Conservation (phyloP, 2,888 invertebrate genomes). For the Scotopteryx bipunctaria region DNA sequence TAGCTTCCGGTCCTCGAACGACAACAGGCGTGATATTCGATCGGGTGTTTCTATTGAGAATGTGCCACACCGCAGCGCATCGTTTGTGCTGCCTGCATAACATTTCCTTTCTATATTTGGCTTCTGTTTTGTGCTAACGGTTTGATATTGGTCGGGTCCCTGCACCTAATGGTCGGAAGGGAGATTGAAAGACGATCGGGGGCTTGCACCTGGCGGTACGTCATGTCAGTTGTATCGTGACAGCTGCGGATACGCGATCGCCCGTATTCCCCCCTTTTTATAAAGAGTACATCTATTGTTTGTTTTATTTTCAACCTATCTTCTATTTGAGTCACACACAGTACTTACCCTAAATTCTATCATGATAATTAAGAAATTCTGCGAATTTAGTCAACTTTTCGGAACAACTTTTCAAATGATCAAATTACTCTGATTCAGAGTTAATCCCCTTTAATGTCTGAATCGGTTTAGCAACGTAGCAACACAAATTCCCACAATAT, state of each 20-base stretch:
- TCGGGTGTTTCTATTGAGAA: slow-evolving; percentile 40
- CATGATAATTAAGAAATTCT: too few species aligned
- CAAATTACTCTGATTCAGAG: slow-evolving; percentile 8
- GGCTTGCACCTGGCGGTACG: slow-evolving; percentile 56
- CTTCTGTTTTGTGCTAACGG: slow-evolving; percentile 31
- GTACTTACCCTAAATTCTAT: too few species aligned
- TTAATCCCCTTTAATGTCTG: slow-evolving; percentile 7
- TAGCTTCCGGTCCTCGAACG: slow-evolving; percentile 48
- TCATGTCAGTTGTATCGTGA: slow-evolving; percentile 40
- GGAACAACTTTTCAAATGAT: too few species aligned
- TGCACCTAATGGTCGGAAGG: slow-evolving; percentile 29
- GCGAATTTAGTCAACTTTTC: too few species aligned
- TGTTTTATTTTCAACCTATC: slow-evolving; percentile 30
- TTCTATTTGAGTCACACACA: slow-evolving; percentile 7
- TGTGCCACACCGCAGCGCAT: slow-evolving; percentile 27
- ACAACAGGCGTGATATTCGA: slow-evolving; percentile 44
- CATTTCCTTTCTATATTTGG: slow-evolving; percentile 31
- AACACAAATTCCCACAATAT: background rate
- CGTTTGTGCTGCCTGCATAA: slow-evolving; percentile 14
- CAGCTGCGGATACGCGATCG: slow-evolving; percentile 57
- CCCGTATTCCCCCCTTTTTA: slow-evolving; percentile 38
- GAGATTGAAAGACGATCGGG: slow-evolving; percentile 29
- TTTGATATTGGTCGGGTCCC: slow-evolving; percentile 28
- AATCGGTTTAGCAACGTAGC: background rate
- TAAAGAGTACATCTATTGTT: slow-evolving; percentile 26